Conservation (phyloP, 2,888 invertebrate species). For the Sarcophaga rosellei region DNA sequence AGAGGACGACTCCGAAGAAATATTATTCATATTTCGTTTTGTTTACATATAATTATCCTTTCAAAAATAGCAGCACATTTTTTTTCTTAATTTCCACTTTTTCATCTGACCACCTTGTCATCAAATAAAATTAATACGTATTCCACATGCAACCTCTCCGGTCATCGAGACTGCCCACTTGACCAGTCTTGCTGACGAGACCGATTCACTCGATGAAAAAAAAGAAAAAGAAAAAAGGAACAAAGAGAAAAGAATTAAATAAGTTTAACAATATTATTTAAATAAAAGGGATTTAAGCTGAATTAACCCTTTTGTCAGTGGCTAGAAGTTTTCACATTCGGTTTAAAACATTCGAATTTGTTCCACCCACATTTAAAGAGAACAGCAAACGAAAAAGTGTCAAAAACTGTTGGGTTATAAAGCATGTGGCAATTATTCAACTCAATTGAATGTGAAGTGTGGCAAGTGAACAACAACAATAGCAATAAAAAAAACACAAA, state of each 20-base stretch:
- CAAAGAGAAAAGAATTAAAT: background rate
- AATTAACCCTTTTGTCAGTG: conserved; percentile 53
- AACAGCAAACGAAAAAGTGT: conserved; percentile 74
- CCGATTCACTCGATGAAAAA: too few species aligned
- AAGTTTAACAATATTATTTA: conserved; percentile 35
- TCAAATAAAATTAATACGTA: too few species aligned
- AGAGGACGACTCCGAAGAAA: too few species aligned
- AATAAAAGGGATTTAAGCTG: conserved; percentile 50
- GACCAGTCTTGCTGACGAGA: too few species aligned
- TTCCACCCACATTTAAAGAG: conserved; percentile 8
- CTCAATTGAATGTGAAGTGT: conserved; percentile 81
- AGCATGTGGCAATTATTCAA: conserved; percentile 80
- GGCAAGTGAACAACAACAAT: conserved; percentile 71
- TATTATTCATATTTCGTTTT: too few species aligned
- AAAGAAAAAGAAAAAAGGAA: too few species aligned
- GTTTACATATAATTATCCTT: too few species aligned
- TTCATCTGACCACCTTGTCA: too few species aligned
- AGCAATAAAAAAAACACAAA: conserved; percentile 14
- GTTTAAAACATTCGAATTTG: background rate
- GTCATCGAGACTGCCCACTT: too few species aligned
- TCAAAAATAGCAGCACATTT: too few species aligned
- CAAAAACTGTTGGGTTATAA: conserved; percentile 80
- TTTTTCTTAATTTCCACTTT: too few species aligned
- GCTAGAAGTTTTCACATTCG: background rate
- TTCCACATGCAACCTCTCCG: too few species aligned